phyloP scores from a whole-genome alignment of 1,140 invertebrate genomes.

The Olivierus martensii region DNA sequence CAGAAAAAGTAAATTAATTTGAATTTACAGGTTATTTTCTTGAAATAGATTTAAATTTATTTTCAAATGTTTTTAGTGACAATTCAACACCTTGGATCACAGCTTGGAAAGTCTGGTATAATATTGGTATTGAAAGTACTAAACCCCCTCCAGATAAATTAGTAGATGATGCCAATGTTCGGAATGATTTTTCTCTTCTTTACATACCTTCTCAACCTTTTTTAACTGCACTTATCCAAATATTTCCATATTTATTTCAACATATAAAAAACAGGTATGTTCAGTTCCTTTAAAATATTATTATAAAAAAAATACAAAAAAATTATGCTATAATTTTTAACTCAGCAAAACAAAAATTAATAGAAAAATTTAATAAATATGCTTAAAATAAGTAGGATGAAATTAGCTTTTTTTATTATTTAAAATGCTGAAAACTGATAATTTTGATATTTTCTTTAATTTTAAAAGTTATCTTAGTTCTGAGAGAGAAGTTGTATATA shows the following conservation, averaged over 20 bases:
- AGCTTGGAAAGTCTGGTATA: constrained; percentile 73
- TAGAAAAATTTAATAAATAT: no score
- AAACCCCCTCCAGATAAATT: constrained; percentile 40
- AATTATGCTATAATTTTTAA: no score
- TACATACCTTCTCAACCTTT: constrained; percentile 84
- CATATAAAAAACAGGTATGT: constrained; percentile 52
- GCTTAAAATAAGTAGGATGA: no score
- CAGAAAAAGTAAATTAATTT: background rate
- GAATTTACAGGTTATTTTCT: constrained; percentile 27
- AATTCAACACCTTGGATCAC: constrained; percentile 45
- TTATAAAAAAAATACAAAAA: constrained; percentile 9
- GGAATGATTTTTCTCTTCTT: constrained; percentile 38
- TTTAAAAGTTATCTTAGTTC: no score
- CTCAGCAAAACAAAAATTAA: no score
- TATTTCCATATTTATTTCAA: constrained; percentile 83
- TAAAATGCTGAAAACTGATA: no score
- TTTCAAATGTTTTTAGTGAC: constrained; percentile 22
- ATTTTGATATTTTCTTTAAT: no score
- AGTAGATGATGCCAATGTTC: constrained; percentile 17
- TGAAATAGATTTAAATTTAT: constrained; percentile 27
- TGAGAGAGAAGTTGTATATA: no score
- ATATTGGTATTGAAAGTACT: constrained; percentile 63
- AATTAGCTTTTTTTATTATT: no score
- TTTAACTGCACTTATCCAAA: constrained; percentile 81
- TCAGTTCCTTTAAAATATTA: background rate